Evolutionary conservation across 92 coral and sea anemone species (phyloP).

Genomic region (Isaurus tuberculatus): DNA sequence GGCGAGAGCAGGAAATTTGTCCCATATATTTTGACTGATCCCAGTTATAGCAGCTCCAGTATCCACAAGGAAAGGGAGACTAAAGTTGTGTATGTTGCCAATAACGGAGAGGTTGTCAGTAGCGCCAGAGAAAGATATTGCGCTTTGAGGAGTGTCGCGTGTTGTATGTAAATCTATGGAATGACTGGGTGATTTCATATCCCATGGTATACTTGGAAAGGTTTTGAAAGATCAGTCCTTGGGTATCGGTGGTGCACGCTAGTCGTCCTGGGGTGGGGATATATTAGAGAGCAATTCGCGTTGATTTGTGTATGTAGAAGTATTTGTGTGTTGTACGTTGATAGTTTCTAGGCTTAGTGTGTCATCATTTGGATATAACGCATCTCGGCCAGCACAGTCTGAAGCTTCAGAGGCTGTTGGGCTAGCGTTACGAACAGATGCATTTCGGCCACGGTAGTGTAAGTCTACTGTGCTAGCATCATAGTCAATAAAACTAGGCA

Average conservation of each 20-base stretch:
- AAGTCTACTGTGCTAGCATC: not conserved
- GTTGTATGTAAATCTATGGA: too few relatives aligned
- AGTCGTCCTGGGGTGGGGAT: not conserved
- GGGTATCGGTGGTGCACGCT: too few relatives aligned
- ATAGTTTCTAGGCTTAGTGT: not conserved
- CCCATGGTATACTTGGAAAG: not conserved
- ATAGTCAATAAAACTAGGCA: not conserved
- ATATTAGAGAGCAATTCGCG: not conserved
- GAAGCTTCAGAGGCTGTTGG: too few relatives aligned
- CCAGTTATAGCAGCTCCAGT: conserved; percentile 51
- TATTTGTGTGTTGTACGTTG: not conserved
- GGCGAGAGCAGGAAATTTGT: not conserved
- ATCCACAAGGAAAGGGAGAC: conserved; percentile 33
- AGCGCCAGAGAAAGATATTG: too few relatives aligned
- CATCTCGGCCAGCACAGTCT: not conserved
- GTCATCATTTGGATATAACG: not conserved
- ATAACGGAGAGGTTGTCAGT: not conserved
- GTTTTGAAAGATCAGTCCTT: not conserved
- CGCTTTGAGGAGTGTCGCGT: too few relatives aligned
- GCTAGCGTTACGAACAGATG: too few relatives aligned
- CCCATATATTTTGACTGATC: not conserved
- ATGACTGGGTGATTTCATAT: not conserved
- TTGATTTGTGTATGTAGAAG: not conserved
- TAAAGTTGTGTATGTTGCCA: not conserved
- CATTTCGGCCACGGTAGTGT: too few relatives aligned